Evolutionary conservation across 1,140 invertebrate genomes (phyloP).

Genomic region (Aphaenogaster ashmeadi): DNA sequence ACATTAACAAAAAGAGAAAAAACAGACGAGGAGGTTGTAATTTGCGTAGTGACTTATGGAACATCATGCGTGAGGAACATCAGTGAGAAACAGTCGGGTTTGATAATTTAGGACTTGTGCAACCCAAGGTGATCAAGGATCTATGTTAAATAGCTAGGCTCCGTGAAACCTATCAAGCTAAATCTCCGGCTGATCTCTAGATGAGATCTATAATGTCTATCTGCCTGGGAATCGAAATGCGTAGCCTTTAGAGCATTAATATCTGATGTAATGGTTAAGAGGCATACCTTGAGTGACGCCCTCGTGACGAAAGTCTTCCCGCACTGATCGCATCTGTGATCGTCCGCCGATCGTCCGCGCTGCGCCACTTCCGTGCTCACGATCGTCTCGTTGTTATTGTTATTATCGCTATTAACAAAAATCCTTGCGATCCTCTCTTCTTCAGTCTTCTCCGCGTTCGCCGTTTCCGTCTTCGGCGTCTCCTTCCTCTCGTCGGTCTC

Average conservation of each 20-base stretch:
- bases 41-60: conserved; percentile 21
- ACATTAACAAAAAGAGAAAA: neutral
- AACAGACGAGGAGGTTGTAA: neutral
- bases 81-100: conserved; percentile 1
- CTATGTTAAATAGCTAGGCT: neutral
- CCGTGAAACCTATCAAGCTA: neutral
- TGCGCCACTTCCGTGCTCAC: conserved; percentile 45
- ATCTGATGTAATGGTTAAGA: neutral
- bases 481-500: conserved; percentile 51
- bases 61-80: conserved; percentile 5
- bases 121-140: neutral
- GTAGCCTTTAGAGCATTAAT: neutral
- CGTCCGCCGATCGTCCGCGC: conserved; percentile 53
- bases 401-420: conserved; percentile 74
- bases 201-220: neutral
- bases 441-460: conserved; percentile 26
- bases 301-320: conserved; percentile 86
- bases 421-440: conserved; percentile 46
- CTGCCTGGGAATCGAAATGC: neutral
- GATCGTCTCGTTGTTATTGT: conserved; percentile 75
- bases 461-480: neutral
- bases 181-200: neutral
- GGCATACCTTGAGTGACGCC: conserved; percentile 85
- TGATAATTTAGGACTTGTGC: conserved; percentile 5
- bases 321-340: conserved; percentile 85